Conservation (phyloP, 2,797 vertebrate species). For the Pteronotus mesoamericanus region DNA sequence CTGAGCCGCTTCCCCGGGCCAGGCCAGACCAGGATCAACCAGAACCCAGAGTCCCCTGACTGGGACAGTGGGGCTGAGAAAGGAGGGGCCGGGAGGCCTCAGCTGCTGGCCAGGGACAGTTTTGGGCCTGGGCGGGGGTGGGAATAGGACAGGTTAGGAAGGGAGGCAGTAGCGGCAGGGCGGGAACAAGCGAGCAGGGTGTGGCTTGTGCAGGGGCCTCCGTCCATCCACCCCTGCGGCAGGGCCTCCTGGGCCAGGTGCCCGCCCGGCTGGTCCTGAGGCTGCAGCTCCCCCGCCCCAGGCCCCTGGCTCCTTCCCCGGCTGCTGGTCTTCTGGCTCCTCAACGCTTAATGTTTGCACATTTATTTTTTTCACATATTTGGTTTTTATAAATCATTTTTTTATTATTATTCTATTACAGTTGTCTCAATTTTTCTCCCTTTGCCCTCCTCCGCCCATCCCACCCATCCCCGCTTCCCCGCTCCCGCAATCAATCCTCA, state of each 20-base stretch:
- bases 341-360: not conserved
- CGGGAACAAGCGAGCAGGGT: not conserved
- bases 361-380: too few species aligned
- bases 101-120: not conserved
- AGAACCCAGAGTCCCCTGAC: not conserved
- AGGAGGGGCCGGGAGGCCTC: not conserved
- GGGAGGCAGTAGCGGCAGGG: too few species aligned
- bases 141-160: not conserved
- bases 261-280: not conserved
- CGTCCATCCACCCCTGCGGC: accelerated
- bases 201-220: not conserved
- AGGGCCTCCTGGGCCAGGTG: accelerated
- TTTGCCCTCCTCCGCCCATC: too few species aligned
- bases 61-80: not conserved
- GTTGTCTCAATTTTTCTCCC: too few species aligned
- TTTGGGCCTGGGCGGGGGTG: not conserved
- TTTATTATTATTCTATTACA: too few species aligned
- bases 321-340: not conserved
- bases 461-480: too few species aligned
- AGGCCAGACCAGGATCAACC: not conserved
- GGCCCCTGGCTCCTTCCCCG: not conserved
- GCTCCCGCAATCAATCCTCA: too few species aligned
- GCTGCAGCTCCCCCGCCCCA: accelerated
- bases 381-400: too few species aligned
- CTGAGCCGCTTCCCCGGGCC: not conserved